Conservation (phyloP, 2,888 invertebrate genomes). For the Heliconius erato region DNA sequence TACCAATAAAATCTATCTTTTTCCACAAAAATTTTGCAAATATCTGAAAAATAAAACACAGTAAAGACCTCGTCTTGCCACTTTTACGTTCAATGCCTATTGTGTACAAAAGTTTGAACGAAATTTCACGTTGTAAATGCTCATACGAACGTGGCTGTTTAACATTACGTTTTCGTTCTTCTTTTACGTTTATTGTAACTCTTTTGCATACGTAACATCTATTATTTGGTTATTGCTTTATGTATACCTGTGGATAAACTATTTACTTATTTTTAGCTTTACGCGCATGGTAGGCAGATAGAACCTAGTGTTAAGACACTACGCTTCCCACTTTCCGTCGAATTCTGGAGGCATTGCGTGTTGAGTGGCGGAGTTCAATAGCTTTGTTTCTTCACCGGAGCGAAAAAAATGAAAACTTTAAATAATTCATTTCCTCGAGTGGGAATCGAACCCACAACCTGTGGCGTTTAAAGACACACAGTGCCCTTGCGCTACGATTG, state of each 20-base stretch:
- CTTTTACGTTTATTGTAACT: constrained; percentile 75
- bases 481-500: no score
- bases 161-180: constrained; percentile 78
- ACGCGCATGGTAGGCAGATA: no score
- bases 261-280: no score
- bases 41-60: constrained; percentile 4
- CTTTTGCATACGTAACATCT: constrained; percentile 53
- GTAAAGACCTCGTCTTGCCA: constrained; percentile 15
- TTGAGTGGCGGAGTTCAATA: no score
- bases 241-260: neutral
- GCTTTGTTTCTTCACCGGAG: no score
- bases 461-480: no score
- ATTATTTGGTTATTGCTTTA: constrained; percentile 18
- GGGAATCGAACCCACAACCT: no score
- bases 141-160: constrained; percentile 78
- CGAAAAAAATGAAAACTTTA: no score
- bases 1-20: neutral
- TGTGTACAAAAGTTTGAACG: constrained; percentile 24
- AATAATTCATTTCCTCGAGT: no score
- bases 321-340: no score
- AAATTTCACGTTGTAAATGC: constrained; percentile 23
- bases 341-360: no score
- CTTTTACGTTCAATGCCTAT: constrained; percentile 14
- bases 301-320: no score
- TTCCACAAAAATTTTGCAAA: neutral